Base-by-base conservation (phyloP, 1,140 invertebrate genomes). In the Pseudomyrmex cubaensis region DNA sequence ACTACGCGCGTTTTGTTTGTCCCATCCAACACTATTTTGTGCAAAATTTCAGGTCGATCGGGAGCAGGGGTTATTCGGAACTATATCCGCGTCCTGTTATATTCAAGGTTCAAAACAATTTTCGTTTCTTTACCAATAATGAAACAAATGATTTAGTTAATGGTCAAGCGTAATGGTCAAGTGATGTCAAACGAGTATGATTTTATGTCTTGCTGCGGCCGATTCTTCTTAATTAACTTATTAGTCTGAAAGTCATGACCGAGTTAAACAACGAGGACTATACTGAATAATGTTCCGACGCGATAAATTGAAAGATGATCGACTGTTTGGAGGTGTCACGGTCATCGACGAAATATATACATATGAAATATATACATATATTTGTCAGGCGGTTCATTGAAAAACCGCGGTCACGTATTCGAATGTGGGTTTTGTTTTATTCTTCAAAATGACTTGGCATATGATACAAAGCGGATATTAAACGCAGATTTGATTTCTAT, bases 401-500 rank as follows among this genome's bases (percentile, higher is more conserved):
- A 80, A 72, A 80, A 80, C 72, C 66, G 22, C 76, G 66, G 66
- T 80, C 76, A 80, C 54, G 59, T 72, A 54, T 80, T 80, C 54
- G 44, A 80, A 35, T 35, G 35, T 35, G 54, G 44, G 22, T 72
- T 48, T 35, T 64, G 44, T 80, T 80, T 80, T 70, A 59, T 72
- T 72, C 66, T 72, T 72, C 54, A 12, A 44, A 10, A 35, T 46
- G 15, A 12, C 54, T 13, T 15, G 44, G 44, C 46, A 52, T 56
- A 59, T 48, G 52, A 57, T 64, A 15, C 64, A 54, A 78, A 69
- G 20, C 76, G 66, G 66, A 35, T 22, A 80, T 80, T 70, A 35
- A 80, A 80, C 76, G 76, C 76, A 59, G 76, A 72, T 80, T 80
- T 70, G 52, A 70, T 80, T 70, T 80, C 15, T 13, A 59, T 80